Percentiles rank a stretch among this genome's conserved stretches.
These are phyloP conservation scores for Carollia perspicillata DNA, from an alignment of 2,113 vertebrate genomes.

Conservation along the genomic window DNA sequence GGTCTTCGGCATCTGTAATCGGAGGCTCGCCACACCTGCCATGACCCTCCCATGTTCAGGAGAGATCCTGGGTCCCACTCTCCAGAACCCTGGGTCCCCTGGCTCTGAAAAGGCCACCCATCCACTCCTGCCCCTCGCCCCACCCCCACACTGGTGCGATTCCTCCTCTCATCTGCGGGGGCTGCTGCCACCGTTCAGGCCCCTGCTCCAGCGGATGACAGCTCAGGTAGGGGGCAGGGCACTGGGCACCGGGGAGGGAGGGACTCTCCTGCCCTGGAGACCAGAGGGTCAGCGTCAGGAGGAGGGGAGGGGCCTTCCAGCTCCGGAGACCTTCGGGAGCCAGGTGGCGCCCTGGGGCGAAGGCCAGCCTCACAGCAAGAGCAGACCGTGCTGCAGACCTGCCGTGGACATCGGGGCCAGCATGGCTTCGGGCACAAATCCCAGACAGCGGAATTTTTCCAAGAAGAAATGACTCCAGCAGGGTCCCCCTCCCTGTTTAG, in stretches of 20 bases:
- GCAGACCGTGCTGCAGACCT: neutral
- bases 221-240: too few species aligned
- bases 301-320: neutral
- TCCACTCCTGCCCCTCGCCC: neutral
- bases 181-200: neutral
- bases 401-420: fast-evolving
- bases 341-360: neutral
- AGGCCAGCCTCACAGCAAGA: neutral
- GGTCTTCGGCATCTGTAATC: neutral
- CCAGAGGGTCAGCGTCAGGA: neutral
- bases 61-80: neutral
- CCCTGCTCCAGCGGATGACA: neutral
- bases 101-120: neutral
- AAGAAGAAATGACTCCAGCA: neutral
- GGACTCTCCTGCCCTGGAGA: fast-evolving
- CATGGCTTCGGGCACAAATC: too few species aligned
- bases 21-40: neutral
- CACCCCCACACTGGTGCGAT: neutral
- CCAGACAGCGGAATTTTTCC: neutral
- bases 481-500: neutral
- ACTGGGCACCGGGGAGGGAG: too few species aligned
- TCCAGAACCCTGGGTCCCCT: neutral
- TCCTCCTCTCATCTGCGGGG: too few species aligned
- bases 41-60: neutral
- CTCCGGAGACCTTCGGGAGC: neutral